These are phyloP conservation scores for Hydrotaea diabolus DNA, from an alignment of 2,888 invertebrate genomes.

Conservation along the genomic window DNA sequence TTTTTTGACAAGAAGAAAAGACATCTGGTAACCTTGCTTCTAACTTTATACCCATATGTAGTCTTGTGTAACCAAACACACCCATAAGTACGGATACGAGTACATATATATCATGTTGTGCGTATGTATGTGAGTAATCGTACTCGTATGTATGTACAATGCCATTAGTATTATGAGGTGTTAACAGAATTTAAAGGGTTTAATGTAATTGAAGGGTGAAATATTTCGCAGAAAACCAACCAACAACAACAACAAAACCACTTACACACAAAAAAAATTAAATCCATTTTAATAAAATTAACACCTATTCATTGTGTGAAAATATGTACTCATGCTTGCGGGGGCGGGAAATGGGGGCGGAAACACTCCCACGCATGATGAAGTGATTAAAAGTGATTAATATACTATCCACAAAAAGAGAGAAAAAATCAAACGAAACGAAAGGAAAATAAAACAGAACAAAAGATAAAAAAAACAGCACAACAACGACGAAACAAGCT, in stretches of 20 bases:
- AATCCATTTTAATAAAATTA: constrained; percentile 37
- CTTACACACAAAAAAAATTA: neutral
- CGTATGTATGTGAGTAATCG: no score
- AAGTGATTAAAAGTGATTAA: constrained; percentile 37
- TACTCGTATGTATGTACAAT: constrained; percentile 21
- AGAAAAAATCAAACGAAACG: no score
- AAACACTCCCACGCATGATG: neutral
- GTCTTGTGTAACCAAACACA: neutral
- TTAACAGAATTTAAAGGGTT: constrained; percentile 50
- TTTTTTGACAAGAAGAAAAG: neutral
- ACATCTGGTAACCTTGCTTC: neutral
- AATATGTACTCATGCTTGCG: neutral
- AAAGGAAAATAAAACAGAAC: no score
- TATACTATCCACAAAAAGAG: neutral
- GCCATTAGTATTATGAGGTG: constrained; percentile 59
- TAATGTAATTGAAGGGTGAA: constrained; percentile 33
- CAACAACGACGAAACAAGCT: neutral
- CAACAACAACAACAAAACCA: neutral
- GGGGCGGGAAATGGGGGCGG: neutral
- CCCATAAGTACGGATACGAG: no score
- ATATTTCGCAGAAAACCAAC: neutral
- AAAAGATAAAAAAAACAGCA: neutral
- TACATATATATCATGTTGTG: neutral
- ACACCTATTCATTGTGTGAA: constrained; percentile 4
- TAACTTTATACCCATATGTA: constrained; percentile 3